A percentile compares a stretch with the other conserved stretches of the same genome.
phyloP scores from a whole-genome alignment of 2,888 invertebrate genomes.

The Aporophyla nigra region DNA sequence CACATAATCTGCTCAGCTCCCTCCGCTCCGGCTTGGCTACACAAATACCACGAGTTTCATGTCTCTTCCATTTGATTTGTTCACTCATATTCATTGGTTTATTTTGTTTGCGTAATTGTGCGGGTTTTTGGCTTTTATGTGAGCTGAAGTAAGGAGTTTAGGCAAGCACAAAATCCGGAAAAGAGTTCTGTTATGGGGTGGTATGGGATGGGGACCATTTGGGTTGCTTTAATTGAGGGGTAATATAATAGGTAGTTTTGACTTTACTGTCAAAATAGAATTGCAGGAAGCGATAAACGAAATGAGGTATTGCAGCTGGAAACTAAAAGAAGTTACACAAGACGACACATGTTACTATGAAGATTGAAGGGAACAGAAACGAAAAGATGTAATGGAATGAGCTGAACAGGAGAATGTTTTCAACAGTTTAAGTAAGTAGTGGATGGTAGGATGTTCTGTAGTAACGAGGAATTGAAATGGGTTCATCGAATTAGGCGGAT shows the following conservation, averaged over 20 bases:
- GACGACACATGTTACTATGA: neutral
- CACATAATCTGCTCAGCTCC: constrained; percentile 51
- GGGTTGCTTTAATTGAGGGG: neutral
- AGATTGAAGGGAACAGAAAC: neutral
- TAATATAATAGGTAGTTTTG: neutral
- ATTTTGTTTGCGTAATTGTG: constrained; percentile 8
- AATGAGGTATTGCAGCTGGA: neutral
- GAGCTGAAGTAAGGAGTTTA: neutral
- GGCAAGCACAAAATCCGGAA: neutral
- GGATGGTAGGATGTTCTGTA: too few relatives aligned
- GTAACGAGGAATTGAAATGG: too few relatives aligned
- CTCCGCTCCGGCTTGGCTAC: constrained; percentile 28
- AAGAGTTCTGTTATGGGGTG: neutral
- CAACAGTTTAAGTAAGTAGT: neutral
- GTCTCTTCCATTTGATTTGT: constrained; percentile 33
- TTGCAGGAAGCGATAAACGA: neutral
- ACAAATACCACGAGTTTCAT: constrained; percentile 42
- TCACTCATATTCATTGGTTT: neutral
- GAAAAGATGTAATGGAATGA: neutral
- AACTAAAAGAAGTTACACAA: neutral
- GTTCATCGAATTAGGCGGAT: too few relatives aligned
- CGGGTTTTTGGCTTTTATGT: neutral
- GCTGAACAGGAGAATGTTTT: neutral
- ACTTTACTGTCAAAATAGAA: neutral
- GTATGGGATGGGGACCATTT: neutral